Evolutionary conservation across 2,888 invertebrate species (phyloP).

Genomic region (Napeogenes inachia): DNA sequence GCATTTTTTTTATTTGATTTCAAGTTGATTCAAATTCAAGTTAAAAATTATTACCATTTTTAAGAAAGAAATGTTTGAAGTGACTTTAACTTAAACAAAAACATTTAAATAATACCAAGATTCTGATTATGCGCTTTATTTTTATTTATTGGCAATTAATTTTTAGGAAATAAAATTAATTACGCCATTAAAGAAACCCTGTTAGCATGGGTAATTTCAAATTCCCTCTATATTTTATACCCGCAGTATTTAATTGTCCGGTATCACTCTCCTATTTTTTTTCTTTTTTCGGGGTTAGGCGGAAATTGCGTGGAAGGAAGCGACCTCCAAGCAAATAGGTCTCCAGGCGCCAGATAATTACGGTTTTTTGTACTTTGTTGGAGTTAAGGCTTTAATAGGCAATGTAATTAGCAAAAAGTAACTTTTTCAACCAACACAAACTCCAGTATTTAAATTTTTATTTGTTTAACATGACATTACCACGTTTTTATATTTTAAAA

Average conservation of each 20-base stretch:
- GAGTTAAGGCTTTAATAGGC: conserved; percentile 32
- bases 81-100: neutral
- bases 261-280: conserved; percentile 48
- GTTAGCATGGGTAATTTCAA: conserved; percentile 39
- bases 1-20: no score
- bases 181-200: conserved; percentile 22
- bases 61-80: neutral
- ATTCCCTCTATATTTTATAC: conserved; percentile 49
- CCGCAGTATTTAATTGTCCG: conserved; percentile 62
- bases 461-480: conserved; percentile 10
- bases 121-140: neutral
- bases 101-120: neutral
- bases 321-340: conserved; percentile 60
- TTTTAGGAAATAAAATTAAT: conserved; percentile 4
- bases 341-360: conserved; percentile 59
- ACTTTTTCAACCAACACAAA: conserved; percentile 24
- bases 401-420: conserved; percentile 32
- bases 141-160: conserved; percentile 8
- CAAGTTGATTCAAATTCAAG: no score
- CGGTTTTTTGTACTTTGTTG: conserved; percentile 40
- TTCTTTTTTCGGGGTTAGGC: conserved; percentile 49
- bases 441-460: conserved; percentile 12
- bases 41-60: neutral
- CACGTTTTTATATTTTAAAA: neutral
- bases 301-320: conserved; percentile 69